Evolutionary conservation across 1,140 invertebrate species (phyloP).

Genomic region (Oncopeltus fasciatus): DNA sequence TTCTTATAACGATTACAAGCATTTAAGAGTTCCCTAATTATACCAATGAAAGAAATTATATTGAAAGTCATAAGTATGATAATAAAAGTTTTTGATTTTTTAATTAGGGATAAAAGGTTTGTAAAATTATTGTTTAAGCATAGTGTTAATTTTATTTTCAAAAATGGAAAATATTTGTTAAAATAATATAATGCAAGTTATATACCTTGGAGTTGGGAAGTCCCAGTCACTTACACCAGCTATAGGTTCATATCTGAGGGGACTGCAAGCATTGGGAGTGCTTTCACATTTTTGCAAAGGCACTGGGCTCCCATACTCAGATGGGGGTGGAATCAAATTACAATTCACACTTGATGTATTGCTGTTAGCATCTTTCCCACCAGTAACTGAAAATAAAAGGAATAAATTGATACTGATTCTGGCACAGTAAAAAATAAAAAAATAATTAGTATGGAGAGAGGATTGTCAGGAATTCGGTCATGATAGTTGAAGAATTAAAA

Average conservation of each 20-base stretch:
- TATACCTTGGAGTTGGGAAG: not conserved
- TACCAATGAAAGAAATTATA: too few relatives aligned
- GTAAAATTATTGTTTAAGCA: too few relatives aligned
- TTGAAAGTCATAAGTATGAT: too few relatives aligned
- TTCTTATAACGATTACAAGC: too few relatives aligned
- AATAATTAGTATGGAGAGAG: too few relatives aligned
- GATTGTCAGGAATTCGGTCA: too few relatives aligned
- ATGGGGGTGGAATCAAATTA: slow-evolving; percentile 20
- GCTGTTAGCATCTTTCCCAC: slow-evolving; percentile 19
- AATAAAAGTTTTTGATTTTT: too few relatives aligned
- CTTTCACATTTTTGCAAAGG: slow-evolving; percentile 34
- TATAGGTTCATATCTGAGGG: slow-evolving; percentile 26
- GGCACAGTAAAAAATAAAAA: not conserved
- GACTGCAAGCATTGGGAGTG: slow-evolving; percentile 25
- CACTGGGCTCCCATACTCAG: slow-evolving; percentile 19
- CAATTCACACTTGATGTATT: slow-evolving; percentile 21
- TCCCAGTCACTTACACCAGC: slow-evolving; percentile 53
- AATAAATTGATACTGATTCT: not conserved
- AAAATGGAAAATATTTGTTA: too few relatives aligned
- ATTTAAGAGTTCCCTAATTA: too few relatives aligned
- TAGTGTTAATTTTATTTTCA: too few relatives aligned
- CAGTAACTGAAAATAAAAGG: not conserved
- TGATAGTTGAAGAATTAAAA: too few relatives aligned
- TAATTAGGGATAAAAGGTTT: too few relatives aligned
- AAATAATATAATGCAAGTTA: not conserved